Evolutionary conservation across 2,797 vertebrate genomes (phyloP).

Genomic region (Philypnodon macrostomus): DNA sequence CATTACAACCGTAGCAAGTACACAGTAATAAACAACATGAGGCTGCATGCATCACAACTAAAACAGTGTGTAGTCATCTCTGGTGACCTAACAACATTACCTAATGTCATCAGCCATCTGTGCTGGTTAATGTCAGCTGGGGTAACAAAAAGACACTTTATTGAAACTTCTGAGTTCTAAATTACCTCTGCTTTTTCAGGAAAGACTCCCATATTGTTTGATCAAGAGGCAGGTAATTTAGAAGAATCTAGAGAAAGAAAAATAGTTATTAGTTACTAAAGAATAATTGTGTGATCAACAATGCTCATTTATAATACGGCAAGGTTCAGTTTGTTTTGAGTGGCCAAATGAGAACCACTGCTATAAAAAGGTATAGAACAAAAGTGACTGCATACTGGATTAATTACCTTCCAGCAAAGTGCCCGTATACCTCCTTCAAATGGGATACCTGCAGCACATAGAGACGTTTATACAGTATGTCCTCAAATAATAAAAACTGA

Average conservation of each 20-base stretch:
- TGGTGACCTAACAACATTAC: conserved; percentile 6
- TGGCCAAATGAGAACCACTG: too few relatives aligned
- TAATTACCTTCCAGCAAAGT: conserved; percentile 95
- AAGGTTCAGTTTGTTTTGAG: too few relatives aligned
- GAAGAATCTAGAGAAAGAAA: conserved; percentile 80
- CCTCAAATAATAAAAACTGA: background rate
- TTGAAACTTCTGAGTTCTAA: background rate
- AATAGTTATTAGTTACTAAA: background rate
- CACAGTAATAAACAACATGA: conserved; percentile 14
- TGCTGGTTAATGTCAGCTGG: conserved; percentile 11
- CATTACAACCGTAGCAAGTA: too few relatives aligned
- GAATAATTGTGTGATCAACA: too few relatives aligned
- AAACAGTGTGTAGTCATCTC: background rate
- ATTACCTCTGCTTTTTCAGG: conserved; percentile 91
- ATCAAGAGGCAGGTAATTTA: conserved; percentile 93
- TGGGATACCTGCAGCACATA: conserved; percentile 83
- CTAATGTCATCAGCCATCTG: conserved; percentile 6
- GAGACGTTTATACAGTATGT: background rate
- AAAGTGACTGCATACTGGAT: too few relatives aligned
- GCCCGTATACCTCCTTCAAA: conserved; percentile 94
- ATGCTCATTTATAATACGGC: too few relatives aligned
- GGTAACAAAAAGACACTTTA: background rate
- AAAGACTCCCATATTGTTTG: conserved; percentile 87
- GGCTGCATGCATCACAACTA: conserved; percentile 11
- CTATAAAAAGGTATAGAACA: too few relatives aligned